Base-by-base conservation (phyloP, 1,140 invertebrate genomes). In the Orussus abietinus region DNA sequence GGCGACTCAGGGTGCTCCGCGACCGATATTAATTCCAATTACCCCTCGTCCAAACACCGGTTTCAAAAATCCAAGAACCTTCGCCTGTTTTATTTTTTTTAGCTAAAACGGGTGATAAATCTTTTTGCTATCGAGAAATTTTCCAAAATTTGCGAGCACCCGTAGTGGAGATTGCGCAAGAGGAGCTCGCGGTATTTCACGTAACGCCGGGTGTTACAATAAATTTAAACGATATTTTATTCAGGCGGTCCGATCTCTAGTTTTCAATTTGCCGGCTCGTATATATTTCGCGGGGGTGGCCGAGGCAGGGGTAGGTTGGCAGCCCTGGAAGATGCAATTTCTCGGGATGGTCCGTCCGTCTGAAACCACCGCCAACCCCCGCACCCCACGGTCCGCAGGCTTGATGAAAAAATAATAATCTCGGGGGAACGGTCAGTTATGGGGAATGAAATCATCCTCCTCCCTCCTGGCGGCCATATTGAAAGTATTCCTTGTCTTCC, bases 361-460 rank as follows among this genome's bases (percentile, higher is more conserved):
- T 46, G 53, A 52, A 47, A 52, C 47, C 40, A 33, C 31, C 46
- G 22, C 14, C 0, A 10, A 4, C 36, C 9, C 19, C 15, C 34
- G 7, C 34, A 38, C 38, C 38, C 36, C 46, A 41, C 31, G 38
- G 42, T 29, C 40, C 21, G 20, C 42, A 42, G 22, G 42, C 47
- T 57, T 66, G 64, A 71, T 72, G 69, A 72, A 72, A 72, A 69
- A 71, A 71, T 72, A 69, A 72, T 71, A 69, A 69, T 69, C 67
- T 59, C 64, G 12, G 29, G 62, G 55, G 65, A 69, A 51, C 59
- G 59, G 65, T 71, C 68, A 70, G 66, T 69, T 68, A 68, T 58
- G 46, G 55, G 51, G 47, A 57, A 49, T 47, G 49, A 51, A 55
- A 62, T 62, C 59, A 61, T 60, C n/a, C 22, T 25, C 6, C 41